Percentiles rank a stretch among this genome's conserved stretches.
Evolutionary conservation across 2,888 invertebrate species (phyloP).

Genomic region (Drosophila subquinaria): DNA sequence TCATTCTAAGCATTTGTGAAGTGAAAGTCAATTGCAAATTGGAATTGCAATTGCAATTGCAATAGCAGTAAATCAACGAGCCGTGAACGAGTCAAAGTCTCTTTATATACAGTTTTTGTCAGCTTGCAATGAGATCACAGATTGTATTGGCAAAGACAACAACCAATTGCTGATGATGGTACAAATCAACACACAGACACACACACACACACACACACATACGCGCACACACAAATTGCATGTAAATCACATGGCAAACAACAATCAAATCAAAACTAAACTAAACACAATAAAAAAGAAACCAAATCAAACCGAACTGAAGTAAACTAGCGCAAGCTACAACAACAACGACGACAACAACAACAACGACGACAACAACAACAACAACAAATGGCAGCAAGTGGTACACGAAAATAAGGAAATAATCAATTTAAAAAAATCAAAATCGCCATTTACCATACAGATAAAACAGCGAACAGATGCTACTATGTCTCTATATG

Average conservation of each 20-base stretch:
- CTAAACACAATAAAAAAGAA: slow-evolving; percentile 26
- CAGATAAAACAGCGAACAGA: slow-evolving; percentile 11
- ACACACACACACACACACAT: slow-evolving; percentile 20
- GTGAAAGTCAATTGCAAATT: slow-evolving; percentile 49
- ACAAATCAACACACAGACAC: slow-evolving; percentile 49
- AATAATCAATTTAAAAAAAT: slow-evolving; percentile 86
- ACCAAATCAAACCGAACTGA: slow-evolving; percentile 30
- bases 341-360: slow-evolving; percentile 26
- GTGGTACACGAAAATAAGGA: slow-evolving; percentile 84
- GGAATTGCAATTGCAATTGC: slow-evolving; percentile 25
- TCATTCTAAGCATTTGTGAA: slow-evolving; percentile 6
- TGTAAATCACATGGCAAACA: slow-evolving; percentile 62
- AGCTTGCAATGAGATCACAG: slow-evolving; percentile 43
- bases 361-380: slow-evolving; percentile 31
- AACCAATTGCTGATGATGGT: slow-evolving; percentile 60
- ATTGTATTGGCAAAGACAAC: slow-evolving; percentile 57
- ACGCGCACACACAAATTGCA: slow-evolving; percentile 47
- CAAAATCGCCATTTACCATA: slow-evolving; percentile 83
- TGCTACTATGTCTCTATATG: slow-evolving; percentile 14
- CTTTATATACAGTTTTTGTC: slow-evolving; percentile 21
- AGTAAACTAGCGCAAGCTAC: slow-evolving; percentile 52
- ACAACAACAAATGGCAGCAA: slow-evolving; percentile 36
- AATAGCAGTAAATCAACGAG: slow-evolving; percentile 33
- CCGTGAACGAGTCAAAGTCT: slow-evolving; percentile 26
- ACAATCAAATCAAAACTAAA: slow-evolving; percentile 53